A percentile compares a stretch with the other conserved stretches of the same genome.
Evolutionary conservation across 2,113 vertebrate species (phyloP).

Genomic region (Bombycilla garrulus): DNA sequence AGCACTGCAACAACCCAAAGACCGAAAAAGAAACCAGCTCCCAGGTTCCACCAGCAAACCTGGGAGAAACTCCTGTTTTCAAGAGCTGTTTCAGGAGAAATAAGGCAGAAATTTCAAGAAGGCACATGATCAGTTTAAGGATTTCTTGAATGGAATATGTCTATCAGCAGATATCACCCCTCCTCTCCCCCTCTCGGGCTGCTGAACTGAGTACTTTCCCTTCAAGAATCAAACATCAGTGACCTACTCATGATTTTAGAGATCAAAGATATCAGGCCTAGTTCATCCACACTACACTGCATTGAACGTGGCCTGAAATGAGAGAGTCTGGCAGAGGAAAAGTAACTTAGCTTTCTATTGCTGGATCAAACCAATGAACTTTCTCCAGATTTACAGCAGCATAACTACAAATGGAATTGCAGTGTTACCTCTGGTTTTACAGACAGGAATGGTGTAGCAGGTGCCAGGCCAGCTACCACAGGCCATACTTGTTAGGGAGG

Average conservation of each 20-base stretch:
- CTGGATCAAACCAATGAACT: conserved; percentile 5
- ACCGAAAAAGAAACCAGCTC: neutral
- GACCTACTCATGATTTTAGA: neutral
- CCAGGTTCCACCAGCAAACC: neutral
- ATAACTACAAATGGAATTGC: conserved; percentile 3
- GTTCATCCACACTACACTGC: neutral
- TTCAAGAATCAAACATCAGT: neutral
- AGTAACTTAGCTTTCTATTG: neutral
- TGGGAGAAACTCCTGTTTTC: neutral
- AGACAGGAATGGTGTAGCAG: neutral
- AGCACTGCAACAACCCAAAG: neutral
- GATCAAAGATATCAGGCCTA: neutral
- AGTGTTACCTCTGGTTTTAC: neutral
- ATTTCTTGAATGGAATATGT: neutral
- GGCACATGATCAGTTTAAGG: neutral
- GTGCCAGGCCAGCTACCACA: neutral
- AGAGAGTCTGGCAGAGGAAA: neutral
- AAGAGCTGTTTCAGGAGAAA: neutral
- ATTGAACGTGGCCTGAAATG: neutral
- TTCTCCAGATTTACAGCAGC: conserved; percentile 9
- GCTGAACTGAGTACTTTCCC: neutral
- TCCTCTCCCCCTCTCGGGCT: neutral
- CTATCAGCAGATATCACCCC: neutral
- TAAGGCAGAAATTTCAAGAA: neutral
- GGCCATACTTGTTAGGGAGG: neutral